Evolutionary conservation across 2,797 vertebrate species (phyloP).

Genomic region (Gymnodraco acuticeps): DNA sequence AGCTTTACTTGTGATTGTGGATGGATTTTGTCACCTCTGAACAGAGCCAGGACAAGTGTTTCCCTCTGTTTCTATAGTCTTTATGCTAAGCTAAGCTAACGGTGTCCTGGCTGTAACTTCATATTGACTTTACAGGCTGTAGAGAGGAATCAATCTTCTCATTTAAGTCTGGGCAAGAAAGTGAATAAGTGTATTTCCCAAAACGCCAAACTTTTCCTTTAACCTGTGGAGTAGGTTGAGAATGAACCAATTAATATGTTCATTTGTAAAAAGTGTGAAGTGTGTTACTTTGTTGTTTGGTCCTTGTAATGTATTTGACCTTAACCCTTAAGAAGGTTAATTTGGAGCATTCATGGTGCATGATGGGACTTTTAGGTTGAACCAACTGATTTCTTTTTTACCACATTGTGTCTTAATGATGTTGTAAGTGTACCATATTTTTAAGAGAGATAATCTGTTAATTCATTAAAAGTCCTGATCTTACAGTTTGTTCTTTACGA

Average conservation of each 20-base stretch:
- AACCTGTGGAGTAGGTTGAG: slow-evolving; percentile 1
- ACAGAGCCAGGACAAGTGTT: too few species aligned
- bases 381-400: background rate
- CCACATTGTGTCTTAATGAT: background rate
- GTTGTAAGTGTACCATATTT: background rate
- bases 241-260: background rate
- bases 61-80: too few species aligned
- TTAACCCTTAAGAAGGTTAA: background rate
- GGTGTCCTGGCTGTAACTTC: background rate
- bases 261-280: background rate
- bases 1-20: background rate
- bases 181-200: background rate
- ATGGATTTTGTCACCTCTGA: too few species aligned
- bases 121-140: background rate
- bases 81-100: too few species aligned
- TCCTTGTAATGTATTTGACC: too few species aligned
- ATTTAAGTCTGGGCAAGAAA: background rate
- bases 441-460: background rate
- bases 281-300: slow-evolving; percentile 2
- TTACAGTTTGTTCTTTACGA: slow-evolving; percentile 16
- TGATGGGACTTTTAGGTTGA: slow-evolving; percentile 31
- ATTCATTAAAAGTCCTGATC: slow-evolving; percentile 3
- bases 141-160: background rate
- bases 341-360: slow-evolving; percentile 18
- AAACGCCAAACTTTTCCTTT: slow-evolving; percentile 15